phyloP scores from a whole-genome alignment of 2,888 invertebrate species.

The Synergus japonicus region DNA sequence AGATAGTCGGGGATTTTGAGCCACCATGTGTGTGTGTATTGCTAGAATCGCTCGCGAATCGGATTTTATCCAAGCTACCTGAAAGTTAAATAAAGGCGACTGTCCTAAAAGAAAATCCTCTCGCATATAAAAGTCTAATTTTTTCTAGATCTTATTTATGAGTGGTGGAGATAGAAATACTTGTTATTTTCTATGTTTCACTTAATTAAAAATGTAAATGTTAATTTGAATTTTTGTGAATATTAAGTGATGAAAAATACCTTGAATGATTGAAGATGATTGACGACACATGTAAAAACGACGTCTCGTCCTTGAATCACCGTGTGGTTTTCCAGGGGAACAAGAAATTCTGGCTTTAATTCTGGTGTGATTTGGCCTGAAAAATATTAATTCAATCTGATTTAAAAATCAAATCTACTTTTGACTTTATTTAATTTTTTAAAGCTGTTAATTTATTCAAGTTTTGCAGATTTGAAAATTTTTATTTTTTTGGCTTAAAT shows the following conservation, averaged over 20 bases:
- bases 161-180: too few relatives aligned
- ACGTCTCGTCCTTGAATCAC: conserved; percentile 93
- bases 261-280: conserved; percentile 91
- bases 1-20: conserved; percentile 89
- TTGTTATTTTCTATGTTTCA: too few relatives aligned
- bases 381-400: conserved; percentile 47
- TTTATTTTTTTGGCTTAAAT: not conserved
- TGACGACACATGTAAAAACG: conserved; percentile 93
- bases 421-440: too few relatives aligned
- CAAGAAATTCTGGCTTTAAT: conserved; percentile 88
- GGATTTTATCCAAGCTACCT: conserved; percentile 96
- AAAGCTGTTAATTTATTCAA: too few relatives aligned
- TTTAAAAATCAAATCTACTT: not conserved
- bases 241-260: conserved; percentile 76
- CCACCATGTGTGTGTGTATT: conserved; percentile 93
- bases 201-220: too few relatives aligned
- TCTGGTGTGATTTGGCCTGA: conserved; percentile 86
- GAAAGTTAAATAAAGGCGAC: conserved; percentile 61
- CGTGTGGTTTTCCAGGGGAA: conserved; percentile 90
- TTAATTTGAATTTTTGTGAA: not conserved
- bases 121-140: not conserved
- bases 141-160: not conserved
- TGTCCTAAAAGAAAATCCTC: not conserved
- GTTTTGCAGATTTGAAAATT: too few relatives aligned
- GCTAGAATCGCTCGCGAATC: conserved; percentile 93